A percentile compares a stretch with the other conserved stretches of the same genome.
phyloP scores from a whole-genome alignment of 1,140 invertebrate genomes.

The Daktulosphaira vitifoliae region DNA sequence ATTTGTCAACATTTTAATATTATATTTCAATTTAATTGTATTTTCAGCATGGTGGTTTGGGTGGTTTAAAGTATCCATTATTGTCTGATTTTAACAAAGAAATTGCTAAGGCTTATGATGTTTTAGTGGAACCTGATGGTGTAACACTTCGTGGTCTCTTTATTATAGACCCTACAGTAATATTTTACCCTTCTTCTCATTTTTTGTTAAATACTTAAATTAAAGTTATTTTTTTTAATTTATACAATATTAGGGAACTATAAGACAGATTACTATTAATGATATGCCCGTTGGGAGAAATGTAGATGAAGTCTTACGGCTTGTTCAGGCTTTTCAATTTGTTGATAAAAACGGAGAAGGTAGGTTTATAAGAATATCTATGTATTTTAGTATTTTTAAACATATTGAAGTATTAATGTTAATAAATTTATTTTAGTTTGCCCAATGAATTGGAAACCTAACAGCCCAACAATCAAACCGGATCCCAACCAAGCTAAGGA shows the following conservation, averaged over 20 bases:
- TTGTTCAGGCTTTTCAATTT: slow-evolving; percentile 89
- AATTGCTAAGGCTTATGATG: slow-evolving; percentile 79
- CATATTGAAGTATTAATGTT: neutral
- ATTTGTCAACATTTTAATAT: neutral
- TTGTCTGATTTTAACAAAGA: slow-evolving; percentile 85
- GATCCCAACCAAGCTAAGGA: slow-evolving; percentile 43
- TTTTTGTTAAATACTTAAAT: slow-evolving; percentile 1
- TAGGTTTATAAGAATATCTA: slow-evolving; percentile 39
- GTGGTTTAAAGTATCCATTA: slow-evolving; percentile 80
- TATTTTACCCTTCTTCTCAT: slow-evolving; percentile 16
- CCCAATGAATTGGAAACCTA: slow-evolving; percentile 47
- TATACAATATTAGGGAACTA: slow-evolving; percentile 50
- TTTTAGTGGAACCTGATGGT: slow-evolving; percentile 74
- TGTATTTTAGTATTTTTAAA: neutral
- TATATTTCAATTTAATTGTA: neutral
- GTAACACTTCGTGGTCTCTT: slow-evolving; percentile 72
- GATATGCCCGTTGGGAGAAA: slow-evolving; percentile 89
- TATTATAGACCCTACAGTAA: slow-evolving; percentile 51
- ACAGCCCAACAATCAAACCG: slow-evolving; percentile 46
- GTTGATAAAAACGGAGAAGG: slow-evolving; percentile 88
- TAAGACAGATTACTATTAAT: slow-evolving; percentile 72
- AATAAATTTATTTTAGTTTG: slow-evolving; percentile 42
- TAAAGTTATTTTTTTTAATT: slow-evolving; percentile 19
- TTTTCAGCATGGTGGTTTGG: slow-evolving; percentile 76
- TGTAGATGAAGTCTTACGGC: slow-evolving; percentile 79